phyloP scores from a whole-genome alignment of 1,140 invertebrate genomes.

The Drosophila nikananu region DNA sequence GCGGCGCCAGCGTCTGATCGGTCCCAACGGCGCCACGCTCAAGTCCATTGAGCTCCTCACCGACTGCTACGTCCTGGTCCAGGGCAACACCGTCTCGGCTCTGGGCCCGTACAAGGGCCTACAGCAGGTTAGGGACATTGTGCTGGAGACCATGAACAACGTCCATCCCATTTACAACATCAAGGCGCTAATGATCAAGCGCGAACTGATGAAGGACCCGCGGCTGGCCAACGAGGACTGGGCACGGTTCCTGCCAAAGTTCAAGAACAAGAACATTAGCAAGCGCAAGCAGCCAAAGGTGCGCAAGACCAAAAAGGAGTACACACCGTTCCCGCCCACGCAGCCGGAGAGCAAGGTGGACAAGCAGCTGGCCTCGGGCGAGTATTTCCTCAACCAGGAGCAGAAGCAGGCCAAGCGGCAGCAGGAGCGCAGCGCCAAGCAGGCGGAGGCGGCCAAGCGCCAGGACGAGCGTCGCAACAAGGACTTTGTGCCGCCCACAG shows the following conservation, averaged over 20 bases:
- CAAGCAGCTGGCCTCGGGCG: slow-evolving; percentile 96
- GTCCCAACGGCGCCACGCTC: slow-evolving; percentile 97
- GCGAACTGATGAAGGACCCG: slow-evolving; percentile 96
- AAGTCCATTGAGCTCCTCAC: slow-evolving; percentile 99
- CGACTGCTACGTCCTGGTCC: slow-evolving; percentile 98
- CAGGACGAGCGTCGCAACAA: slow-evolving; percentile 92
- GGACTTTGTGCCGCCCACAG: slow-evolving; percentile 92
- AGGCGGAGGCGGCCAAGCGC: slow-evolving; percentile 89
- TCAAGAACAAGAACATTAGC: slow-evolving; percentile 95
- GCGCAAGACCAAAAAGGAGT: slow-evolving; percentile 94
- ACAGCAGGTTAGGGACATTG: slow-evolving; percentile 96
- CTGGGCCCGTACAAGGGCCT: slow-evolving; percentile 98
- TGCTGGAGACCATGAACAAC: slow-evolving; percentile 99
- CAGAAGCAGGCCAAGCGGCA: slow-evolving; percentile 91
- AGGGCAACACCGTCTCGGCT: slow-evolving; percentile 98
- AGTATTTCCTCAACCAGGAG: slow-evolving; percentile 97
- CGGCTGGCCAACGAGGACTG: slow-evolving; percentile 97
- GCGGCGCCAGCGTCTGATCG: slow-evolving; percentile 96
- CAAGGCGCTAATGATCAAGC: slow-evolving; percentile 99
- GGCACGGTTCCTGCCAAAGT: slow-evolving; percentile 98
- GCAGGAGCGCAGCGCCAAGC: slow-evolving; percentile 91
- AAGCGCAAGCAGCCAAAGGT: slow-evolving; percentile 94
- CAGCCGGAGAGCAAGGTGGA: slow-evolving; percentile 97
- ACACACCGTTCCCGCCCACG: slow-evolving; percentile 98
- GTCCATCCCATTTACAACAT: slow-evolving; percentile 99